phyloP scores from a whole-genome alignment of 2,888 invertebrate genomes.

The Spisula subtruncata region DNA sequence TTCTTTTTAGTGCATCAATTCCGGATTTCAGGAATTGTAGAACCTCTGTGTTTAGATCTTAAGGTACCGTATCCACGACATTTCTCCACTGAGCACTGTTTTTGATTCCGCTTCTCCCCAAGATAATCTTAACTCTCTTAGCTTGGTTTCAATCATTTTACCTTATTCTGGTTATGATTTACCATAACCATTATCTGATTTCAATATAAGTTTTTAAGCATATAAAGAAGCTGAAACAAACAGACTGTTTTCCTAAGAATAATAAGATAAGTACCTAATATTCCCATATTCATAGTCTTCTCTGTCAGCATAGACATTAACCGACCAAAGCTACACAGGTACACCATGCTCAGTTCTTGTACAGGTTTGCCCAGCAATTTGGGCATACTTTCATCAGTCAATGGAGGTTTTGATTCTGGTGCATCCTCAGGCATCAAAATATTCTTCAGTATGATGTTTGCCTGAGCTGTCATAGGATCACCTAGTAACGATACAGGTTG shows the following conservation, averaged over 20 bases:
- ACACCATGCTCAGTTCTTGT: constrained; percentile 76
- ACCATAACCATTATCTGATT: too few relatives aligned
- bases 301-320: constrained; percentile 76
- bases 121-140: too few relatives aligned
- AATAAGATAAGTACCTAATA: constrained; percentile 53
- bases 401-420: constrained; percentile 5
- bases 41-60: too few relatives aligned
- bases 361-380: constrained; percentile 65
- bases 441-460: constrained; percentile 88
- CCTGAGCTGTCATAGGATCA: constrained; percentile 85
- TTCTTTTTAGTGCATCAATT: too few relatives aligned
- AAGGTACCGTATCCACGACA: too few relatives aligned
- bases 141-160: too few relatives aligned
- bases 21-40: too few relatives aligned
- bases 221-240: background rate
- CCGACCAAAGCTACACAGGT: constrained; percentile 80
- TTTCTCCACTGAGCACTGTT: too few relatives aligned
- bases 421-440: constrained; percentile 78
- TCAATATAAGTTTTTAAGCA: background rate
- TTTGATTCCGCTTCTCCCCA: too few relatives aligned
- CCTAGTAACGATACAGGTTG: constrained; percentile 86
- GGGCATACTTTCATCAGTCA: constrained; percentile 40
- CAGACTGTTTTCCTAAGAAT: background rate
- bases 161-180: too few relatives aligned
- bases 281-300: constrained; percentile 53